Base-by-base conservation (phyloP, 2,113 vertebrate genomes). In the Ursus arctos region DNA sequence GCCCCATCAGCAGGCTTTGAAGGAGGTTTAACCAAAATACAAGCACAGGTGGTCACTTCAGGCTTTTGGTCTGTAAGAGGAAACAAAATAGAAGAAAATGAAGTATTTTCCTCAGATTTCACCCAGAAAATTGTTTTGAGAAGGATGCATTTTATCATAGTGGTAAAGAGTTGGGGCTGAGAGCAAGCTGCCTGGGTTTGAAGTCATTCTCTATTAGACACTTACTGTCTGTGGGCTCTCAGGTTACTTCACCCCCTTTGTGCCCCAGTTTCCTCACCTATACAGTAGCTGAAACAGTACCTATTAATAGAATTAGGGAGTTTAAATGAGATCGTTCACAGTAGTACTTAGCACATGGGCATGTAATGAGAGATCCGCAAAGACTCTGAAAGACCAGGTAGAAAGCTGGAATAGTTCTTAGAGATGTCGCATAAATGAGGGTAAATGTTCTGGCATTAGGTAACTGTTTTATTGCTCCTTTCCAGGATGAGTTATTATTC, bases 71-170 rank as follows among this genome's bases (percentile, higher is more conserved):
- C 74, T 81, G 55, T 24, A 36, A 87, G 14, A 65, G 6, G 65
- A 91, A 33, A 76, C 51, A 86, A 82, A 82, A 43, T 81, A 47
- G 16, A 57, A 95, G 72, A 92, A 53, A 53, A 79, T 31, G 4
- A 49, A 33, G 18, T 53, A 13, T 76, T 95, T 91, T 55, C 24
- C 21, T 94, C 2, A 40, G 28, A 81, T 95, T 91, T 91, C 36
- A 91, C 74, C 22, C 69, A 55, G 65, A 91, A 90, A 43, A 51
- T 69, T 80, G 13, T 71, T 95, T 55, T 96, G 67, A 79, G 59
- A 87, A 95, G 81, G 53, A 71, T 77, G 43, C n/a, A 83, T 0
- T 83, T 0, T 63, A 86, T 76, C 7, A 10, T 26, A 77, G 74
- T 83, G 33, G 53, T 31, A 40, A 86, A 93, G 74, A 65, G 1